Evolutionary conservation across 2,797 vertebrate species (phyloP).

Genomic region (Xerus rutilus): DNA sequence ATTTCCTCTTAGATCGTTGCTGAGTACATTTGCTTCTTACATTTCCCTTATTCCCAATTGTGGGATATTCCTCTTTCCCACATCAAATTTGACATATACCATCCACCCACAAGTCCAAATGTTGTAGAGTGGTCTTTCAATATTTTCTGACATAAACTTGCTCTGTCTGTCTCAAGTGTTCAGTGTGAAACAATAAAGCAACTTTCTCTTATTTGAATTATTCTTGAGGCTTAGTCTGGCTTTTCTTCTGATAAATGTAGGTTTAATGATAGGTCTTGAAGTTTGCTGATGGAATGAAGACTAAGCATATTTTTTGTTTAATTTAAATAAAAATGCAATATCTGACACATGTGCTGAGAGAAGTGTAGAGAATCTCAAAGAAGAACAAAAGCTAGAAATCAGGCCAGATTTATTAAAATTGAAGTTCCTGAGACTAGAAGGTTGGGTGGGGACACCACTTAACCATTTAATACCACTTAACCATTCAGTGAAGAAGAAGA

Average conservation of each 20-base stretch:
- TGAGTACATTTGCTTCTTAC: neutral
- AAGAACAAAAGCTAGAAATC: neutral
- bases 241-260: conserved; percentile 34
- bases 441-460: too few species aligned
- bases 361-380: neutral
- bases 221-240: neutral
- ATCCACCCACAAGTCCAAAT: neutral
- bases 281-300: conserved; percentile 23
- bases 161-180: conserved; percentile 38
- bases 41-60: neutral
- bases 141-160: conserved; percentile 44
- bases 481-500: neutral
- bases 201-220: neutral
- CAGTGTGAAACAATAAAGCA: conserved; percentile 28
- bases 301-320: conserved; percentile 5
- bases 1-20: neutral
- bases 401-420: neutral
- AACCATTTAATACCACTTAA: neutral
- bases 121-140: neutral
- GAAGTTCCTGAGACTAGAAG: neutral
- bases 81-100: conserved; percentile 14
- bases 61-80: neutral
- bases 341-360: neutral
- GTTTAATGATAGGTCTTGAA: neutral
- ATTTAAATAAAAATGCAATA: neutral